phyloP scores from a whole-genome alignment of 2,113 vertebrate species.

The Indicator indicator region DNA sequence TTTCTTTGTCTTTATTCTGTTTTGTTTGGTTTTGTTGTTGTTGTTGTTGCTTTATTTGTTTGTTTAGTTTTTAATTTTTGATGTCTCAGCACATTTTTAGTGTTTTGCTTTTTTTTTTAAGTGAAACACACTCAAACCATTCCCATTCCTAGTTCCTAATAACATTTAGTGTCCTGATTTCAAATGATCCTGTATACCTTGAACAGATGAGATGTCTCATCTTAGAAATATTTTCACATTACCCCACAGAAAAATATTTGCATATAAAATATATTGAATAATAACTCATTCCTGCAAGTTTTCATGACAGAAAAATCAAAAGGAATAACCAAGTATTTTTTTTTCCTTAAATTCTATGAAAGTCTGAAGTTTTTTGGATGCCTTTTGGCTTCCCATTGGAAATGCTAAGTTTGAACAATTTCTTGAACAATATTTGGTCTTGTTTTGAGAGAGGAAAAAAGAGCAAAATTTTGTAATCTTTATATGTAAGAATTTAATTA shows the following conservation, averaged over 20 bases:
- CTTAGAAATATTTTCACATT: neutral
- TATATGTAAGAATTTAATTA: neutral
- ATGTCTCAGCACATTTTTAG: fast-evolving
- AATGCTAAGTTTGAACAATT: neutral
- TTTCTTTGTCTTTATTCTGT: neutral
- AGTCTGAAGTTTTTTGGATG: neutral
- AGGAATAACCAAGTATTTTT: neutral
- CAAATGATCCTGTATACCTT: neutral
- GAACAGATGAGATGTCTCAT: neutral
- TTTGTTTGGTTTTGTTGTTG: neutral
- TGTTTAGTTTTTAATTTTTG: neutral
- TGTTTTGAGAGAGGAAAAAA: neutral
- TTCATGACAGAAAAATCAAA: neutral
- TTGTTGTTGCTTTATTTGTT: neutral
- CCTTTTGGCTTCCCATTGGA: neutral
- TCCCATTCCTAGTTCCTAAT: neutral
- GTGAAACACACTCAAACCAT: neutral
- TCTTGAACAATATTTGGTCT: neutral
- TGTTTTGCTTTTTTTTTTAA: neutral
- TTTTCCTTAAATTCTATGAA: neutral
- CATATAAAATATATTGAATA: neutral
- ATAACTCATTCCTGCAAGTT: neutral
- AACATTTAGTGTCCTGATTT: neutral
- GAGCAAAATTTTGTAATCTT: neutral
- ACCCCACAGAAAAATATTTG: neutral